Evolutionary conservation across 2,113 vertebrate species (phyloP).

Genomic region (Brachyhypopomus occidentalis): DNA sequence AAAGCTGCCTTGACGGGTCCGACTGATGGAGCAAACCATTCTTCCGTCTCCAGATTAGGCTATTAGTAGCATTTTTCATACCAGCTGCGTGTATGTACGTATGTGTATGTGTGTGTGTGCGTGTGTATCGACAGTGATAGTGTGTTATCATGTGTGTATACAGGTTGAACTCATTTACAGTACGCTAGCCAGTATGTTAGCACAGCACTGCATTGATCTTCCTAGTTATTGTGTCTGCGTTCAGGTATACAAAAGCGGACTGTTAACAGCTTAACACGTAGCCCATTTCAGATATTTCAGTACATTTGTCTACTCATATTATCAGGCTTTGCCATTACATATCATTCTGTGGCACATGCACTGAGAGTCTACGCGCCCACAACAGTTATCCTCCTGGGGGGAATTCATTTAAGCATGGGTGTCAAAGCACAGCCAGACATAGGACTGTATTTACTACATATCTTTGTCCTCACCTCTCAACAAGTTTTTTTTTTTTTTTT

Average conservation of each 20-base stretch:
- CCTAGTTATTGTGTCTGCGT: not conserved
- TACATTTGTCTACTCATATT: not conserved
- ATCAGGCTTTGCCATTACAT: not conserved
- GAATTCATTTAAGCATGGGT: not conserved
- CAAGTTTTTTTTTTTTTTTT: not conserved
- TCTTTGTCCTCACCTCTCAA: not conserved
- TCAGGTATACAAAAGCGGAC: not conserved
- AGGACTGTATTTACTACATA: not conserved
- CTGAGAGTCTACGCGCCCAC: too few species aligned
- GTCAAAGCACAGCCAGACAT: not conserved
- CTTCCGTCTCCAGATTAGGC: slow-evolving; percentile 88
- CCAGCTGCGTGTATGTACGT: slow-evolving; percentile 41
- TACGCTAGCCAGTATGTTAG: not conserved
- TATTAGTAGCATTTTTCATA: slow-evolving; percentile 85
- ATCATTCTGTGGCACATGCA: not conserved
- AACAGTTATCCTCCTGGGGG: not conserved
- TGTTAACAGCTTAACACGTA: too few species aligned
- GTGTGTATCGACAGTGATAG: not conserved
- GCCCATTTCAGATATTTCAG: too few species aligned
- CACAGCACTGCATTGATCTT: not conserved
- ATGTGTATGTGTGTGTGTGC: slow-evolving; percentile 39
- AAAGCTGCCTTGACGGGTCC: slow-evolving; percentile 97
- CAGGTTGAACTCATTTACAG: slow-evolving; percentile 13
- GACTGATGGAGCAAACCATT: slow-evolving; percentile 95
- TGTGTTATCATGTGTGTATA: slow-evolving; percentile 23